phyloP scores from a whole-genome alignment of 2,113 vertebrate species.

The Fukomys damarensis region DNA sequence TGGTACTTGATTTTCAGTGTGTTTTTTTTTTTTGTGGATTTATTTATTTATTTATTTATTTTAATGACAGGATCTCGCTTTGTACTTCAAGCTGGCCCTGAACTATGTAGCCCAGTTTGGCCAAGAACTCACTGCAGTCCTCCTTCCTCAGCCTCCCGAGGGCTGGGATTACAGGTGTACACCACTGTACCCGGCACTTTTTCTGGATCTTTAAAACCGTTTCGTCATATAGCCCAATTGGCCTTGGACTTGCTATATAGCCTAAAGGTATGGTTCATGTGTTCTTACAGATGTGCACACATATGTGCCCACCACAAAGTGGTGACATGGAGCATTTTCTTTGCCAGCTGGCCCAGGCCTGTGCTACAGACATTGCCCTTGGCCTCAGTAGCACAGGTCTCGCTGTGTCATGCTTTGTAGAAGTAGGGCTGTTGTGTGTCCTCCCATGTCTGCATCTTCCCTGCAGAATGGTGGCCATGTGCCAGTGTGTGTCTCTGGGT shows the following conservation, averaged over 20 bases:
- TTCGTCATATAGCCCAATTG: neutral
- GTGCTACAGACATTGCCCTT: fast-evolving
- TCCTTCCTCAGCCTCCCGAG: too few relatives aligned
- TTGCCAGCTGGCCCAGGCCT: neutral
- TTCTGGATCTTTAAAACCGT: neutral
- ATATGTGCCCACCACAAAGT: fast-evolving
- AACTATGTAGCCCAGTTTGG: too few relatives aligned
- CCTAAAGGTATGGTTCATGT: neutral
- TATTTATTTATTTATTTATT: neutral
- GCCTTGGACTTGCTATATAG: neutral
- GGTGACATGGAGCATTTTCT: neutral
- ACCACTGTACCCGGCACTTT: too few relatives aligned
- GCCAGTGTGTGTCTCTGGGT: fast-evolving
- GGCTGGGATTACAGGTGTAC: too few relatives aligned
- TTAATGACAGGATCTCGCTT: too few relatives aligned
- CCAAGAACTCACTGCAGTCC: too few relatives aligned
- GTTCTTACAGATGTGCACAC: fast-evolving
- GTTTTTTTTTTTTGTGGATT: neutral
- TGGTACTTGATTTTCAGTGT: neutral
- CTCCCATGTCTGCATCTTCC: neutral
- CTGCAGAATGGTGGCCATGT: fast-evolving
- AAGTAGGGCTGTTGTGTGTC: fast-evolving
- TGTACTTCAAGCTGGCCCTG: too few relatives aligned
- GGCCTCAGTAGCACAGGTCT: neutral
- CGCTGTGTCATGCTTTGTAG: fast-evolving